Evolutionary conservation across 2,888 invertebrate genomes (phyloP).

Genomic region (Argyresthia goedartella): DNA sequence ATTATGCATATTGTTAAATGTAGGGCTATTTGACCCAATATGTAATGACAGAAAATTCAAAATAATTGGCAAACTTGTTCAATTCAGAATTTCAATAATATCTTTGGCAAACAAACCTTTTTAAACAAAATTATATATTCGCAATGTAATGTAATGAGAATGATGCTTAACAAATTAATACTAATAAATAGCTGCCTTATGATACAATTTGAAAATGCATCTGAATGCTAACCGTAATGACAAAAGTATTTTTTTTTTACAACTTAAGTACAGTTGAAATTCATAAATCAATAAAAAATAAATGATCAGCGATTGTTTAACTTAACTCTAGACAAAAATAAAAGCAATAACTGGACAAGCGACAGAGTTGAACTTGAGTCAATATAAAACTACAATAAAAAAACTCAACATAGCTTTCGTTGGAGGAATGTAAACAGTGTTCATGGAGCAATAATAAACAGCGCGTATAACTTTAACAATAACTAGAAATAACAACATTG

Average conservation of each 20-base stretch:
- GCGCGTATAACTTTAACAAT: conserved; percentile 49
- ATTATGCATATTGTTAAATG: conserved; percentile 49
- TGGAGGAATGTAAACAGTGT: conserved; percentile 67
- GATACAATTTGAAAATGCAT: conserved; percentile 49
- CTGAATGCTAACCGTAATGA: conserved; percentile 54
- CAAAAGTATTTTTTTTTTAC: conserved; percentile 38
- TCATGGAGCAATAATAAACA: conserved; percentile 56
- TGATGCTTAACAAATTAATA: conserved; percentile 49
- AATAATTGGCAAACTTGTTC: conserved; percentile 1
- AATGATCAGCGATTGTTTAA: conserved; percentile 43
- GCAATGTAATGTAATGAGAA: conserved; percentile 10
- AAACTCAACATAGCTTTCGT: conserved; percentile 63
- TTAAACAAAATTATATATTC: conserved; percentile 30
- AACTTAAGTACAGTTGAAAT: conserved; percentile 62
- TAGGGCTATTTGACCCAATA: not conserved
- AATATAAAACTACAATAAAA: conserved; percentile 58
- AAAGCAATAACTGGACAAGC: conserved; percentile 54
- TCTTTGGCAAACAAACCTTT: conserved; percentile 61
- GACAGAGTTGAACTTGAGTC: conserved; percentile 42
- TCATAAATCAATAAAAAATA: conserved; percentile 42
- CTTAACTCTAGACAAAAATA: conserved; percentile 46
- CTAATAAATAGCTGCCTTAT: conserved; percentile 60
- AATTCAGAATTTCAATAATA: conserved; percentile 18
- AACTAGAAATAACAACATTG: conserved; percentile 54
- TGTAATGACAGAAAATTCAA: conserved; percentile 26